A percentile compares a stretch with the other conserved stretches of the same genome.
phyloP scores from a whole-genome alignment of 2,888 invertebrate species.

The Synanthedon vespiformis region DNA sequence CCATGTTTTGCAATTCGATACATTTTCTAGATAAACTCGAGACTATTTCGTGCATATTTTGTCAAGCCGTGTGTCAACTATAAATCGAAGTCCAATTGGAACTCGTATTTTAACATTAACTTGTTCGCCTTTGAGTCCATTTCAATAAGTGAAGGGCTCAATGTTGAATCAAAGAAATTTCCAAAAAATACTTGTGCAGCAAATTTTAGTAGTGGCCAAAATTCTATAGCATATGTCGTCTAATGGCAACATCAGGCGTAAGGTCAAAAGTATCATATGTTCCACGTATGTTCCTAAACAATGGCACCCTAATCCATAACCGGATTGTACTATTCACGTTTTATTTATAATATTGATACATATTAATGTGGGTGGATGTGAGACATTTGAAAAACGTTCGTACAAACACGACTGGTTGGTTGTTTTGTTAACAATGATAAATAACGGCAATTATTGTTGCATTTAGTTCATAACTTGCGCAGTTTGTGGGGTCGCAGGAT shows the following conservation, averaged over 20 bases:
- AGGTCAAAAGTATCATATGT: background rate
- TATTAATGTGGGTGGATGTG: background rate
- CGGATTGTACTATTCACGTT: background rate
- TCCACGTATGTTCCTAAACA: background rate
- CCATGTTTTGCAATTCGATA: background rate
- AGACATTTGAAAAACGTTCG: constrained; percentile 4
- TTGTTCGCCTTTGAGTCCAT: background rate
- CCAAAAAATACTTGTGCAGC: no score
- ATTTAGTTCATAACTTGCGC: background rate
- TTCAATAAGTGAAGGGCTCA: background rate
- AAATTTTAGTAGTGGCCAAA: no score
- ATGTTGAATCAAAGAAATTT: no score
- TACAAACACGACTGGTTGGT: constrained; percentile 5
- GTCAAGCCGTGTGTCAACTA: background rate
- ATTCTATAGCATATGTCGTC: background rate
- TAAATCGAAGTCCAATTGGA: background rate
- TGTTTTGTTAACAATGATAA: constrained; percentile 8
- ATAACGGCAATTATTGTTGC: constrained; percentile 8
- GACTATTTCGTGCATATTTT: background rate
- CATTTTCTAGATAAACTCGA: background rate
- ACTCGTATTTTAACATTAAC: background rate
- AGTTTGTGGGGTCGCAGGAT: background rate
- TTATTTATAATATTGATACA: background rate
- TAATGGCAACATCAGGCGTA: background rate
- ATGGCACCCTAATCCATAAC: background rate